Evolutionary conservation across 2,888 invertebrate genomes (phyloP).

Genomic region (Ophion ventricosus): DNA sequence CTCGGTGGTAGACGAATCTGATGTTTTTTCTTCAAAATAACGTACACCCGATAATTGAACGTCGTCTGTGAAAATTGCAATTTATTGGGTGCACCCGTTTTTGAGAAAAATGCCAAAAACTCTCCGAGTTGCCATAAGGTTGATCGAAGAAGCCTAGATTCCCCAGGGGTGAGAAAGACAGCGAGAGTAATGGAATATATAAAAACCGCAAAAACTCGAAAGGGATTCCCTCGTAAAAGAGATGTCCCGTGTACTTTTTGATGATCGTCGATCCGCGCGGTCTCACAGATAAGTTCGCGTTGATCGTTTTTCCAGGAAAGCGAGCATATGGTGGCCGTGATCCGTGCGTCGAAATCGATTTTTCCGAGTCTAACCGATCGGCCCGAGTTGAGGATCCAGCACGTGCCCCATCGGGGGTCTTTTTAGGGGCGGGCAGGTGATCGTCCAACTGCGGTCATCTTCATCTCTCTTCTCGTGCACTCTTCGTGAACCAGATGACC

Average conservation of each 20-base stretch:
- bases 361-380: conserved; percentile 42
- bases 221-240: conserved; percentile 2
- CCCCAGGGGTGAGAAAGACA: background rate
- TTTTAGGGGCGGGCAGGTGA: conserved; percentile 76
- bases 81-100: too few species aligned
- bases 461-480: conserved; percentile 23
- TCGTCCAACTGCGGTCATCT: conserved; percentile 28
- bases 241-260: conserved; percentile 13
- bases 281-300: conserved; percentile 70
- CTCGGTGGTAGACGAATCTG: too few species aligned
- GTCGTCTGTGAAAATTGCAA: too few species aligned
- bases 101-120: too few species aligned
- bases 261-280: conserved; percentile 63
- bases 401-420: conserved; percentile 78
- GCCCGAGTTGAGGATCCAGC: conserved; percentile 57
- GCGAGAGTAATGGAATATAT: background rate
- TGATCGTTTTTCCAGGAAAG: conserved; percentile 70
- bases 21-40: too few species aligned
- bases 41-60: too few species aligned
- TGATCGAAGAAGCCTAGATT: background rate
- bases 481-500: conserved; percentile 74
- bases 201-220: background rate
- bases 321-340: conserved; percentile 72
- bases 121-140: too few species aligned
- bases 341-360: conserved; percentile 65